These are phyloP conservation scores for Plagodis dolabraria DNA, from an alignment of 2,888 invertebrate species.

Conservation along the genomic window DNA sequence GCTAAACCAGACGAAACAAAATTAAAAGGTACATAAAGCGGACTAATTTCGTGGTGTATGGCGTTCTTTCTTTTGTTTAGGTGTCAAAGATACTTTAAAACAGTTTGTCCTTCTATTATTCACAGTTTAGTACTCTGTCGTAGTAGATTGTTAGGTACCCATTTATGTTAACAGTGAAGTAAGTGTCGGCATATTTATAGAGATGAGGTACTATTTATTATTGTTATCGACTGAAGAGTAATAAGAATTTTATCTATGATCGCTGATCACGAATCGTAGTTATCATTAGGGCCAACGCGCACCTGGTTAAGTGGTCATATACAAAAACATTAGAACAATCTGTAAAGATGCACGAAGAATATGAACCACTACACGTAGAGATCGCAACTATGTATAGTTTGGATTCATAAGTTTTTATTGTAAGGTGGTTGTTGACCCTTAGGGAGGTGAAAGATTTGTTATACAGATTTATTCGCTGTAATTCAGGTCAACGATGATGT, in stretches of 20 bases:
- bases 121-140: constrained; percentile 3
- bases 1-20: constrained; percentile 85
- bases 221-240: constrained; percentile 16
- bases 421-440: constrained; percentile 8
- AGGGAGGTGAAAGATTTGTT: constrained; percentile 29
- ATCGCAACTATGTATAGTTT: no score
- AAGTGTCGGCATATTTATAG: constrained; percentile 33
- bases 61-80: constrained; percentile 55
- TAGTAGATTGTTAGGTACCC: not conserved
- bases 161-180: constrained; percentile 15
- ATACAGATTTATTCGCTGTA: constrained; percentile 21
- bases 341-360: no score
- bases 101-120: not conserved
- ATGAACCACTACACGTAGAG: no score
- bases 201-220: constrained; percentile 19
- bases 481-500: constrained; percentile 26
- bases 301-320: constrained; percentile 3
- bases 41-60: constrained; percentile 82
- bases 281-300: constrained; percentile 17
- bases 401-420: no score
- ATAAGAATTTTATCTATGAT: constrained; percentile 41
- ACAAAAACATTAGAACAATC: no score
- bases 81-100: constrained; percentile 31
- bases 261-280: constrained; percentile 37
- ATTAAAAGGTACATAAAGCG: constrained; percentile 81